Percentiles rank a stretch among this genome's conserved stretches.
phyloP scores from a whole-genome alignment of 1,140 invertebrate genomes.

The Musca vetustissima region DNA sequence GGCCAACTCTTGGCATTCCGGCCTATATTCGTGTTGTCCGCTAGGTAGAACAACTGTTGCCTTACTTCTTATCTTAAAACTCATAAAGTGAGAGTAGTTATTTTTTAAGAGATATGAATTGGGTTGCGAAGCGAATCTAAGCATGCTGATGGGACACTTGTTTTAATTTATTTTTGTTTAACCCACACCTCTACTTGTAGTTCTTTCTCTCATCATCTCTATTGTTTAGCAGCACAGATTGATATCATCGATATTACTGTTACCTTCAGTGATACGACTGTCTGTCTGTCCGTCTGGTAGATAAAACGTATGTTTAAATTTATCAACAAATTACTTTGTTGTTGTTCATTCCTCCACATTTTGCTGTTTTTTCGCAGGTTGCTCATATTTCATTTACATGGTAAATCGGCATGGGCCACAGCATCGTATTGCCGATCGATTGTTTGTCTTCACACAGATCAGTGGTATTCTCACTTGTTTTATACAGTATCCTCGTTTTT shows the following conservation, averaged over 20 bases:
- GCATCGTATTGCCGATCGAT: constrained; percentile 4
- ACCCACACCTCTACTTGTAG: not conserved
- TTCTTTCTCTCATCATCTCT: not conserved
- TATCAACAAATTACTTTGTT: constrained; percentile 16
- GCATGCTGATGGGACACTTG: not conserved
- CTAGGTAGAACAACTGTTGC: not conserved
- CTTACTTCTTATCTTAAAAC: constrained; percentile 5
- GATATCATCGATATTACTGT: no score
- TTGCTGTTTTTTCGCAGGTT: constrained; percentile 6
- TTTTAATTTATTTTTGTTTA: constrained; percentile 13
- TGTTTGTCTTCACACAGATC: not conserved
- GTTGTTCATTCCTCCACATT: constrained; percentile 4
- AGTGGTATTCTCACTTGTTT: constrained; percentile 10
- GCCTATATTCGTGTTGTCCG: no score
- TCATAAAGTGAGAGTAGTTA: constrained; percentile 4
- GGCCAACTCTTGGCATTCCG: not conserved
- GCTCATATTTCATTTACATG: constrained; percentile 22
- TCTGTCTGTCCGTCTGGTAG: no score
- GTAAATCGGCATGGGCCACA: not conserved
- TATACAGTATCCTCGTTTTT: no score
- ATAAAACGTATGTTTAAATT: not conserved
- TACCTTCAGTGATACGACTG: no score
- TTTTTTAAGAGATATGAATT: not conserved
- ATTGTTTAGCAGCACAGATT: no score
- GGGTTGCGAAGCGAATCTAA: not conserved